phyloP scores from a whole-genome alignment of 1,140 invertebrate genomes.

The Nebria ingens region DNA sequence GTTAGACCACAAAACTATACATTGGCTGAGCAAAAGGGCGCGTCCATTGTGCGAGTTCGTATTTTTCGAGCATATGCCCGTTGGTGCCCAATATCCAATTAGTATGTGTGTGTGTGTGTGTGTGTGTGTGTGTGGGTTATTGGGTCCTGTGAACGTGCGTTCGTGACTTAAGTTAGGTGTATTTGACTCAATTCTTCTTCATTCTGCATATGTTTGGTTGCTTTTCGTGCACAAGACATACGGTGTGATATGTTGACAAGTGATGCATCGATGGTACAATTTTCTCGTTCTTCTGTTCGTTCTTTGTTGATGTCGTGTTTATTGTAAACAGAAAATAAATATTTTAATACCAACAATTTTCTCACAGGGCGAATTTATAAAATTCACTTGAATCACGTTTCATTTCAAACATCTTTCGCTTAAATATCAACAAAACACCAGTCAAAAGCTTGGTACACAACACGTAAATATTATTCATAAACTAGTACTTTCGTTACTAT shows the following conservation, averaged over 20 bases:
- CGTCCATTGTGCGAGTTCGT: background rate
- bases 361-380: too few species aligned
- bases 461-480: background rate
- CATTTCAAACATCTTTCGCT: too few species aligned
- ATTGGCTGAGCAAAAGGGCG: background rate
- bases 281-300: background rate
- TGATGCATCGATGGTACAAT: slow-evolving; percentile 4
- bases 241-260: slow-evolving; percentile 31
- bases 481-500: background rate
- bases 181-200: background rate
- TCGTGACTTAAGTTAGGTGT: too few species aligned
- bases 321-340: too few species aligned
- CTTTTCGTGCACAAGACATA: slow-evolving; percentile 22
- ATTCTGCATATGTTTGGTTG: background rate
- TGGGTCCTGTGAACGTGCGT: background rate
- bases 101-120: background rate
- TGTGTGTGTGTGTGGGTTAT: background rate
- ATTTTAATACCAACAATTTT: too few species aligned
- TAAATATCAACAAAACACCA: too few species aligned
- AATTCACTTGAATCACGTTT: too few species aligned
- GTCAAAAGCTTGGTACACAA: background rate
- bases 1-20: slow-evolving; percentile 20
- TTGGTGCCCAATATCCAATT: background rate
- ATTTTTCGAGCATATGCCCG: slow-evolving; percentile 1
- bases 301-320: slow-evolving; percentile 1